Evolutionary conservation across 1,140 invertebrate species (phyloP), one percentile per base, ranked within the genome.

Genomic region (Alviniconcha marisindica): DNA sequence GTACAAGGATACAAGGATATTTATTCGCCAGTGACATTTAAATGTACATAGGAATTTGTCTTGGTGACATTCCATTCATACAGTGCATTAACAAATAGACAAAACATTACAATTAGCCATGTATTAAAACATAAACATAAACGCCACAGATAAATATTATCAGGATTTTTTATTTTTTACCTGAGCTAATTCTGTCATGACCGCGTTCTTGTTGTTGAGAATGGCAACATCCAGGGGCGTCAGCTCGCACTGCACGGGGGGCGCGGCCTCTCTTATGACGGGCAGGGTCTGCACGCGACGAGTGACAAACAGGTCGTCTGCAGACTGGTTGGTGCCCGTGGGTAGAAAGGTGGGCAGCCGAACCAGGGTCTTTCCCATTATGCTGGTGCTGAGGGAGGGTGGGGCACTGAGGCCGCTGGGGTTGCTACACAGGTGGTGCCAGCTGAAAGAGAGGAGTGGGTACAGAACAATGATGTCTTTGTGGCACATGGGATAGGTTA

Each of bases 181-280:
- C 60, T 66, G 31, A 3, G 36, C 18, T 2, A 66, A 31, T 31
- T 66, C 60, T 33, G 60, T 33, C 4, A 66, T 4, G 3, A 66
- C 60, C 4, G 31, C 60, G 18, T 5, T 66, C 60, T 66, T 66
- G 60, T 66, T 66, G 60, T 66, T 66, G 28, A 66, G 36, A 33
- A 66, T 66, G 60, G 60, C 60, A n/a, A 66, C 60, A 33, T 66
- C 60, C 60, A 66, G 18, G 31, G 60, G 60, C 18, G 60, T 33
- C n/a, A 66, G 21, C n/a, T 66, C 60, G 60, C 60, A 31, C 31
- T 66, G 24, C 3, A 4, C 60, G 28, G 7, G 2, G n/a, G n/a
- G n/a, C 3, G 60, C 15, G 28, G 31, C 5, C 24, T 31, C 28
- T 33, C 24, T 31, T 33, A 33, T 21, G 28, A 66, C 24, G 1